phyloP scores from a whole-genome alignment of 2,888 invertebrate species.

The Monoplex corrugatus region DNA sequence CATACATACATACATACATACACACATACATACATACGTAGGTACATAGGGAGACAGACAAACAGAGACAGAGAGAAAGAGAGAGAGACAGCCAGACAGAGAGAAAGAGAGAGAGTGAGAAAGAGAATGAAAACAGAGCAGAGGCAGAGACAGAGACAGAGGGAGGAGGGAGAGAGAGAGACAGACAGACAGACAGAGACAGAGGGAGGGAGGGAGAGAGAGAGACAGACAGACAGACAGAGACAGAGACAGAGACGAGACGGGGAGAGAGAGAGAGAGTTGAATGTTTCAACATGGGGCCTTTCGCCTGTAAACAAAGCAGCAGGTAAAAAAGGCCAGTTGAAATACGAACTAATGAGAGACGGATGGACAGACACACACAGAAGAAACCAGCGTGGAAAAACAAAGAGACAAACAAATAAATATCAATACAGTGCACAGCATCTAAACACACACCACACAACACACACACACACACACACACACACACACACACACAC shows the following conservation, averaged over 20 bases:
- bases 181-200: conserved; percentile 18
- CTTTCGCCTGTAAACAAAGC: no score
- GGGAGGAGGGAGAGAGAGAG: conserved; percentile 24
- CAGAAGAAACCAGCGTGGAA: no score
- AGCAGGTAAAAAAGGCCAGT: no score
- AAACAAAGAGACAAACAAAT: no score
- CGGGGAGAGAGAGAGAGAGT: conserved; percentile 33
- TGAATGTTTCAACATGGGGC: no score
- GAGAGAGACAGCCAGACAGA: not conserved
- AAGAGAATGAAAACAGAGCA: no score
- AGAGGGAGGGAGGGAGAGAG: not conserved
- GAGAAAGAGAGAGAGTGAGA: not conserved
- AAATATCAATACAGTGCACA: no score
- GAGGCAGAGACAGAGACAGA: not conserved
- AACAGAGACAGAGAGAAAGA: not conserved
- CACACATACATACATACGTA: not conserved
- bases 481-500: no score
- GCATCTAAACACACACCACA: no score
- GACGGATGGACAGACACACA: no score
- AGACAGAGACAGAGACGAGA: not conserved
- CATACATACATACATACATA: not conserved
- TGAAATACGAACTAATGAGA: no score
- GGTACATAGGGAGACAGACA: not conserved
- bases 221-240: not conserved
- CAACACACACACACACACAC: no score